These are phyloP conservation scores for Garrulus glandarius DNA, from an alignment of 2,797 vertebrate species.

Conservation along the genomic window DNA sequence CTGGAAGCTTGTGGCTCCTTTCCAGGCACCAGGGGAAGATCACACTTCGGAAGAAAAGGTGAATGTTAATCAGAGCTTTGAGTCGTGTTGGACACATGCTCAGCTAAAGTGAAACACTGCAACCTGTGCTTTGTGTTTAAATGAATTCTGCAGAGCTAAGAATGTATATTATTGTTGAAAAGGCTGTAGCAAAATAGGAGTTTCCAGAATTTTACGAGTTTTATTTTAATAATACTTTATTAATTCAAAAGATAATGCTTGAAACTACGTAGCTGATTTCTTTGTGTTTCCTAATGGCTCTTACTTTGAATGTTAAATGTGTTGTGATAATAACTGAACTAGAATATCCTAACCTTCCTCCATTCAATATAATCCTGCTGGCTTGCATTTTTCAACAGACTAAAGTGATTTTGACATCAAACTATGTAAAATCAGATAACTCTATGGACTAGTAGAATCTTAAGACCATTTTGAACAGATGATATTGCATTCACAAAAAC, in stretches of 20 bases:
- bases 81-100: fast-evolving
- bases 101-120: neutral
- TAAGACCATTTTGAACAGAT: neutral
- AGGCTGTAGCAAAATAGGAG: neutral
- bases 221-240: neutral
- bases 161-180: neutral
- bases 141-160: neutral
- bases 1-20: slow-evolving; percentile 82
- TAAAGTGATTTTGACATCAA: neutral
- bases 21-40: slow-evolving; percentile 61
- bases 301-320: neutral
- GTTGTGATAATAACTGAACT: neutral
- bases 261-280: neutral
- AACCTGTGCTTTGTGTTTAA: neutral
- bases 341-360: neutral
- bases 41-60: slow-evolving; percentile 76
- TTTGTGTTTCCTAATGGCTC: neutral
- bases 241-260: neutral
- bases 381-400: neutral
- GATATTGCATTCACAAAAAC: neutral
- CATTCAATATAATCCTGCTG: neutral
- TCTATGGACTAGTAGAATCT: neutral
- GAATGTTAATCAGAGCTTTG: neutral
- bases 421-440: neutral
- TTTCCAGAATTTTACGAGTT: neutral